These are phyloP conservation scores for Microdon myrmicae DNA, from an alignment of 2,888 invertebrate genomes.

Conservation along the genomic window DNA sequence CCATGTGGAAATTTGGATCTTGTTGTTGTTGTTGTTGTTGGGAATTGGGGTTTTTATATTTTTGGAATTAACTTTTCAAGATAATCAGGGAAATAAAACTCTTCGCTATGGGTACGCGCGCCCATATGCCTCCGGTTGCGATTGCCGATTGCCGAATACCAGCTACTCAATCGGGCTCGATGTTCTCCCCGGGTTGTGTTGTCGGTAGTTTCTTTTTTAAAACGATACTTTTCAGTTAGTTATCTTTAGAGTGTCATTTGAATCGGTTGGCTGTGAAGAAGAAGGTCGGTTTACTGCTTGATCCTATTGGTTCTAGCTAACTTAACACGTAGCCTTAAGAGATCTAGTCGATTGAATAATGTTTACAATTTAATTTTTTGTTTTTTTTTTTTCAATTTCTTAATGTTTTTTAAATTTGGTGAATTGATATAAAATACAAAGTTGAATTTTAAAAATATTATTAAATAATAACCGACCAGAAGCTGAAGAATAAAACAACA, in stretches of 20 bases:
- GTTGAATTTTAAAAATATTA: too few species aligned
- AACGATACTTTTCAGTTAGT: slow-evolving; percentile 63
- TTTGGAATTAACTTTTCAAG: slow-evolving; percentile 51
- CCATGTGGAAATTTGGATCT: slow-evolving; percentile 48
- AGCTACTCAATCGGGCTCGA: slow-evolving; percentile 12
- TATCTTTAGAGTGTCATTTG: slow-evolving; percentile 63
- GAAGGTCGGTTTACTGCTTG: slow-evolving; percentile 19
- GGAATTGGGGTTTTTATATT: slow-evolving; percentile 39
- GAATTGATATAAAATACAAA: too few species aligned
- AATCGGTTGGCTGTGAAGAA: slow-evolving; percentile 60
- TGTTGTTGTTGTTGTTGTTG: too few species aligned
- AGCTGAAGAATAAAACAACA: slow-evolving; percentile 14
- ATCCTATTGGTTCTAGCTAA: too few species aligned
- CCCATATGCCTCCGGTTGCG: too few species aligned
- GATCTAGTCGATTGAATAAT: too few species aligned
- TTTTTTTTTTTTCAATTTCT: slow-evolving; percentile 17
- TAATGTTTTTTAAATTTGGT: slow-evolving; percentile 13
- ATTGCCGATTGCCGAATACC: too few species aligned
- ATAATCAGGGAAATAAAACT: slow-evolving; percentile 48
- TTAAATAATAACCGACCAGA: slow-evolving; percentile 18
- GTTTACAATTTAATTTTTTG: slow-evolving; percentile 17
- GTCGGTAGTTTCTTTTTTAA: slow-evolving; percentile 47
- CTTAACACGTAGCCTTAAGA: too few species aligned
- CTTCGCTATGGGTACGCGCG: slow-evolving; percentile 33
- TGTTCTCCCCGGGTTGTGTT: too few species aligned